phyloP scores from a whole-genome alignment of 2,113 vertebrate species.

The Dendropsophus ebraccatus region DNA sequence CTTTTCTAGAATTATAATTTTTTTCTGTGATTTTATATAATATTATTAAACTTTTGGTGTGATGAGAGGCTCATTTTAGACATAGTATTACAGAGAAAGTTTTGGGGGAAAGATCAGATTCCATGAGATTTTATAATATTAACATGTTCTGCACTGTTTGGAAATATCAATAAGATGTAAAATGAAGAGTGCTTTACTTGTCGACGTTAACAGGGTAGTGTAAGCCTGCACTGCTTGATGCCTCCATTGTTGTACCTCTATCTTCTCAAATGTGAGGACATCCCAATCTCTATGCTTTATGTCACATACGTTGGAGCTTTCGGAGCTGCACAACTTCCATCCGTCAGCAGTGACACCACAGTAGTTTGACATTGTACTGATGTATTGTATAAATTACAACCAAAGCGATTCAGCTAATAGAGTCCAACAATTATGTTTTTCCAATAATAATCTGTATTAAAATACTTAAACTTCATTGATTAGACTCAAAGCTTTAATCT shows the following conservation, averaged over 20 bases:
- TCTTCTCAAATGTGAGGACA: background rate
- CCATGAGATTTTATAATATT: background rate
- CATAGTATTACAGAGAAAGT: background rate
- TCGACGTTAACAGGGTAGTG: background rate
- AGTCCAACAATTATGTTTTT: background rate
- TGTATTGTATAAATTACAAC: background rate
- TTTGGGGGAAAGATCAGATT: background rate
- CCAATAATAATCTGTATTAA: background rate
- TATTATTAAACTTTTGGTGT: background rate
- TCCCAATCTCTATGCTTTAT: background rate
- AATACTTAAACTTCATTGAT: no score
- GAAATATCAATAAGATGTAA: background rate
- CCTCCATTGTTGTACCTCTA: background rate
- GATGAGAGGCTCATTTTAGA: background rate
- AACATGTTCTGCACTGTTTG: background rate
- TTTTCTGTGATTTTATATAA: background rate
- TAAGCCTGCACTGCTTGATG: background rate
- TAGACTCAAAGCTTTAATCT: slow-evolving; percentile 1
- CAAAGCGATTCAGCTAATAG: background rate
- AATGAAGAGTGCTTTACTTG: background rate
- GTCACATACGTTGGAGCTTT: background rate
- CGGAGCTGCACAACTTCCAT: background rate
- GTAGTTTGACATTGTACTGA: background rate
- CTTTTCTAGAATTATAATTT: background rate
- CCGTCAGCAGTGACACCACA: background rate